phyloP scores from a whole-genome alignment of 2,888 invertebrate genomes.

The Meta bourneti region DNA sequence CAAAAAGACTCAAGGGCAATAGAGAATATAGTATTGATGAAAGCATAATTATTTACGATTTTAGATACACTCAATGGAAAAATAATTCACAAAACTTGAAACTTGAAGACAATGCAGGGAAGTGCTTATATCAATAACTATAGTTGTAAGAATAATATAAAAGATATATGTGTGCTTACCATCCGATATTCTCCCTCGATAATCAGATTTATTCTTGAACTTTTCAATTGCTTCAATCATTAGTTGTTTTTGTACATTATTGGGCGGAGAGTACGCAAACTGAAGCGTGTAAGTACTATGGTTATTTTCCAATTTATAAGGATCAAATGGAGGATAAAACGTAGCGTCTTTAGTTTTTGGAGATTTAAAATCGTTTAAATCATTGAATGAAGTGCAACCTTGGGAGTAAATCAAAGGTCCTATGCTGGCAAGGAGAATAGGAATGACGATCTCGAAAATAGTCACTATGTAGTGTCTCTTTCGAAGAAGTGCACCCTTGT shows the following conservation, averaged over 20 bases:
- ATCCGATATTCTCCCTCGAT: not conserved
- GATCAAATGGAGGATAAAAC: conserved; percentile 18
- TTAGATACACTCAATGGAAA: too few species aligned
- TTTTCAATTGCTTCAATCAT: conserved; percentile 16
- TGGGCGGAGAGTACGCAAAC: conserved; percentile 33
- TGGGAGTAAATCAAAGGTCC: conserved; percentile 25
- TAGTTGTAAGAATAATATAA: too few species aligned
- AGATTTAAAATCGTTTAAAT: too few species aligned
- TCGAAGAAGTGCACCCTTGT: conserved; percentile 59
- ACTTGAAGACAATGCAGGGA: too few species aligned
- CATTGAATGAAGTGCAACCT: too few species aligned
- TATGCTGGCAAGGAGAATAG: conserved; percentile 48
- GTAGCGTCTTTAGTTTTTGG: not conserved
- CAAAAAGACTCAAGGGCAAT: too few species aligned
- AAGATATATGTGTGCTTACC: not conserved
- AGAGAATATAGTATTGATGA: too few species aligned
- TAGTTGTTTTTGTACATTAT: not conserved
- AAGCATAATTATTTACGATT: too few species aligned
- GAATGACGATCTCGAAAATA: conserved; percentile 63
- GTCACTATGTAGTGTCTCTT: conserved; percentile 66
- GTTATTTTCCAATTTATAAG: not conserved
- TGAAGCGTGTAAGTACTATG: not conserved
- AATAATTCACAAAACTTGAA: too few species aligned
- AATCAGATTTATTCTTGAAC: not conserved
- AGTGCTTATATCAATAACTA: too few species aligned